These are phyloP conservation scores for Pristiophorus japonicus DNA, from an alignment of 2,113 vertebrate species.

Conservation along the genomic window DNA sequence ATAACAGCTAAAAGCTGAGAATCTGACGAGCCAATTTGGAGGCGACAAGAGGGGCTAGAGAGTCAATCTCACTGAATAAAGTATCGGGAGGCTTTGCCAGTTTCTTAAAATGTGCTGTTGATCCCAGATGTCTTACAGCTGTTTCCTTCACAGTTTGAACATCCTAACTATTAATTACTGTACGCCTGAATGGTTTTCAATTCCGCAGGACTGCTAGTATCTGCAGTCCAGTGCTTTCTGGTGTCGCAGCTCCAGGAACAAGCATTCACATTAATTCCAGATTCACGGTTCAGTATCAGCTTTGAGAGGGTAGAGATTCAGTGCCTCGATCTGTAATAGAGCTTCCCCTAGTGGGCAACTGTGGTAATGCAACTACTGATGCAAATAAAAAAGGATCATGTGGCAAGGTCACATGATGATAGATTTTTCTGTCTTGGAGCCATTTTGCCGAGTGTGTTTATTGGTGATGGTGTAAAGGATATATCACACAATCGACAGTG, in stretches of 20 bases:
- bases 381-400: too few relatives aligned
- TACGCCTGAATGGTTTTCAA: background rate
- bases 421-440: too few relatives aligned
- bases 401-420: too few relatives aligned
- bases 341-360: too few relatives aligned
- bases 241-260: background rate
- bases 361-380: too few relatives aligned
- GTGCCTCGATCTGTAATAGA: too few relatives aligned
- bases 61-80: background rate
- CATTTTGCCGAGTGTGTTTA: too few relatives aligned
- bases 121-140: background rate
- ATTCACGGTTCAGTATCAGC: background rate
- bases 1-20: background rate
- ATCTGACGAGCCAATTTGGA: background rate
- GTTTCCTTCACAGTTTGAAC: background rate
- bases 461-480: too few relatives aligned
- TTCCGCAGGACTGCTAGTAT: background rate
- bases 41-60: background rate
- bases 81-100: background rate
- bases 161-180: background rate
- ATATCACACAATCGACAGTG: background rate
- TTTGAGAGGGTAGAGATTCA: background rate
- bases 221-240: background rate
- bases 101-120: background rate
- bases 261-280: background rate